phyloP scores from a whole-genome alignment of 1,140 invertebrate genomes.

The Agrilus planipennis region DNA sequence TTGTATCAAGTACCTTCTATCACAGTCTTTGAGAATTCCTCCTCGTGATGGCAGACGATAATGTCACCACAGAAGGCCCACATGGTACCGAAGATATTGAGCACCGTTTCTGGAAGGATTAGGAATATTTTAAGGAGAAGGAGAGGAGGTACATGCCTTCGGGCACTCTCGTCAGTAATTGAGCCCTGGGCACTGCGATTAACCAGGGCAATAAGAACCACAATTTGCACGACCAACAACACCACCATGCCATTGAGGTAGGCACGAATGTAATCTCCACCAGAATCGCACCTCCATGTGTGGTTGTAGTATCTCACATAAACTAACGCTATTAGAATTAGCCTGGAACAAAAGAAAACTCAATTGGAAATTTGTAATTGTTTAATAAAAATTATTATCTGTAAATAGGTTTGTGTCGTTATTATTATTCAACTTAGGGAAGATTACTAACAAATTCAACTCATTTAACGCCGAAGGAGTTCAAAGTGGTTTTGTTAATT shows the following conservation, averaged over 20 bases:
- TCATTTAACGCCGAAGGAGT: too few relatives aligned
- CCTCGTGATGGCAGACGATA: constrained; percentile 49
- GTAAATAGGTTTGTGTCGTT: too few relatives aligned
- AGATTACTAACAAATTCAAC: too few relatives aligned
- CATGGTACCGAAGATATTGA: constrained; percentile 68
- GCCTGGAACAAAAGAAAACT: too few relatives aligned
- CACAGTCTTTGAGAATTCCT: constrained; percentile 57
- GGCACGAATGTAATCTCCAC: constrained; percentile 52
- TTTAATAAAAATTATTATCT: too few relatives aligned
- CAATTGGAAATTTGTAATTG: too few relatives aligned
- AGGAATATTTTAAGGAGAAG: constrained; percentile 55
- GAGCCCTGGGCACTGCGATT: constrained; percentile 56
- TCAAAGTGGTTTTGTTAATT: too few relatives aligned
- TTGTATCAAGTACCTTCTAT: constrained; percentile 46
- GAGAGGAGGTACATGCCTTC: constrained; percentile 51
- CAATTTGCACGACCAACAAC: constrained; percentile 45
- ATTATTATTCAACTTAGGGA: too few relatives aligned
- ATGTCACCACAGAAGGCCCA: constrained; percentile 62
- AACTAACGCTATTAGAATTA: constrained; percentile 50
- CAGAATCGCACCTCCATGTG: constrained; percentile 48
- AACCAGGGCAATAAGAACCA: constrained; percentile 51
- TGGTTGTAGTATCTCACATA: constrained; percentile 49
- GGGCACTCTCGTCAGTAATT: constrained; percentile 54
- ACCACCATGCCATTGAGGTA: constrained; percentile 53
- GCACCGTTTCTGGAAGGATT: constrained; percentile 58